Evolutionary conservation across 2,113 vertebrate genomes (phyloP).

Genomic region (Tenebrosternarchus preto): DNA sequence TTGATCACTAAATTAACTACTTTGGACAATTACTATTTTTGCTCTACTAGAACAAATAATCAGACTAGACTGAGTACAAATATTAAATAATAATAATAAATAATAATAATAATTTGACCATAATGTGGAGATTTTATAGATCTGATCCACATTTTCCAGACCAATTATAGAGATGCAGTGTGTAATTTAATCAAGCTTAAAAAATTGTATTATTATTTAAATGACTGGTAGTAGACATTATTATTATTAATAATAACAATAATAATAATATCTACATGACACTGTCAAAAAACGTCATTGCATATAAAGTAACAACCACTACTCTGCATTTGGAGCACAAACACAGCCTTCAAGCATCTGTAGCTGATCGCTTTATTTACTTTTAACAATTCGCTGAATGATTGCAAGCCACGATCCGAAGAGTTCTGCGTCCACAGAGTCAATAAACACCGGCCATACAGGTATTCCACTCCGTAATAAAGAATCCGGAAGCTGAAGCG

Average conservation of each 20-base stretch:
- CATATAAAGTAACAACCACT: background rate
- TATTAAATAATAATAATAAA: no score
- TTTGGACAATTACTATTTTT: no score
- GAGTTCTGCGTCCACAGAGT: slow-evolving; percentile 46
- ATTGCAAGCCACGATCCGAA: slow-evolving; percentile 35
- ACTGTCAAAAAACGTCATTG: background rate
- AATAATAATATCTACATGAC: background rate
- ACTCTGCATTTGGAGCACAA: background rate
- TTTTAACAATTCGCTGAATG: slow-evolving; percentile 40
- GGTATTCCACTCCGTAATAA: slow-evolving; percentile 53
- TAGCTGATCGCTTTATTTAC: slow-evolving; percentile 19
- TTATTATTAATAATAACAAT: background rate
- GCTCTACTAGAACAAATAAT: no score
- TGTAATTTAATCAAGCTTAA: no score
- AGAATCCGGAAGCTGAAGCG: slow-evolving; percentile 65
- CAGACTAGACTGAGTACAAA: no score
- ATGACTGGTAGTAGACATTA: no score
- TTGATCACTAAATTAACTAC: background rate
- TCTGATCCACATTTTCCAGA: no score
- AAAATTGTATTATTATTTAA: no score
- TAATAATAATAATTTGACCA: no score
- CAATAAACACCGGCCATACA: slow-evolving; percentile 54
- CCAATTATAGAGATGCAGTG: no score
- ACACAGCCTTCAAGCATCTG: background rate
- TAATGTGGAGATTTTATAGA: no score